Evolutionary conservation across 2,888 invertebrate species (phyloP), one percentile per base, ranked within the genome.

Genomic region (Clostera curtula): DNA sequence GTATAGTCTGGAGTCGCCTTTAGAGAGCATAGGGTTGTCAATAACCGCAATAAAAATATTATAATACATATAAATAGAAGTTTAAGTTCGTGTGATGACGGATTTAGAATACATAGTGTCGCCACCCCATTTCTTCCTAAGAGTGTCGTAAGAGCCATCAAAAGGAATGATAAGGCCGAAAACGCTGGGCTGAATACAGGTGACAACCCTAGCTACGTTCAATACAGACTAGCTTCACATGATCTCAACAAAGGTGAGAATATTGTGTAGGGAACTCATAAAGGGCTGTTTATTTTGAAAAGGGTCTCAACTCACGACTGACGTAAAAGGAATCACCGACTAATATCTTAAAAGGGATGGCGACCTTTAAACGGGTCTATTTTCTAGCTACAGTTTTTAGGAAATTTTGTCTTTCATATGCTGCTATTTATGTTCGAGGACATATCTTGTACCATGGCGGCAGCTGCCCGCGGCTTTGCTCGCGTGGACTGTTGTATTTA

Each of bases 311-410:
- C 16, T 15, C 10, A 8, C 2, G 11, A 16, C 11, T 16, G 24
- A 16, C 14, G 19, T 22, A 29, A 35, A 39, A 43, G 39, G 28
- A 36, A 54, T 43, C 44, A 43, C 26, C 40, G 39, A 34, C 45
- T 49, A 49, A 55, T 54, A 53, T 55, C 49, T 47, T 53, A 46
- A 48, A 55, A 49, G 45, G 43, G 36, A 31, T 34, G 29, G 36
- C 28, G 10, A 5, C 23, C 8, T 34, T 30, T 34, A 36, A 43
- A 20, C 30, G 9, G 10, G 14, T 13, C n/a, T 22, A 7, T 23
- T 12, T 9, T 15, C 8, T 14, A 6, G 14, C 2, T 23, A 15
- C 9, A 15, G 13, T 12, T 13, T 22, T n/a, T 18, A n/a, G 3
- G 18, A 5, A 7, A 18, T 7, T 18, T 18, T 3, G n/a, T 7